Percentiles rank a stretch among this genome's conserved stretches.
Conservation (phyloP, 2,113 vertebrate genomes). For the Picathartes gymnocephalus region DNA sequence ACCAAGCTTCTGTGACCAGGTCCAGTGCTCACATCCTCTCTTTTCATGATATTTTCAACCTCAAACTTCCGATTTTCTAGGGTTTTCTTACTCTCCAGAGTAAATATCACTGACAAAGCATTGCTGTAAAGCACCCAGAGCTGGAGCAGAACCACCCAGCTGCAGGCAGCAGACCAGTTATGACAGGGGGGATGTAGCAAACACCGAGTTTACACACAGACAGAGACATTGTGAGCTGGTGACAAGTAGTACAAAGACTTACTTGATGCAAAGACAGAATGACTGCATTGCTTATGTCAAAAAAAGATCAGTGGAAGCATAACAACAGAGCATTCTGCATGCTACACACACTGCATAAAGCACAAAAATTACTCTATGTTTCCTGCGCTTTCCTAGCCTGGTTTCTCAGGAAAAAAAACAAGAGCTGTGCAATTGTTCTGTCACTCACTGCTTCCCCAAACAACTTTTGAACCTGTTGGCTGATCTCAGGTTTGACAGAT, state of each 20-base stretch:
- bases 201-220: background rate
- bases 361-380: constrained; percentile 10
- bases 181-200: background rate
- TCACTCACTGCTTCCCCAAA: constrained; percentile 45
- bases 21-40: background rate
- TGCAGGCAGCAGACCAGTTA: background rate
- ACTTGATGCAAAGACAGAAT: constrained; percentile 25
- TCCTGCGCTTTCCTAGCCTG: background rate
- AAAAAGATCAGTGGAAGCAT: constrained; percentile 24
- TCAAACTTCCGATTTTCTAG: background rate
- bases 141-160: background rate
- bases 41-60: background rate
- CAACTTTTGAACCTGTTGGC: constrained; percentile 57
- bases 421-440: constrained; percentile 31
- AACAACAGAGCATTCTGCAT: constrained; percentile 29
- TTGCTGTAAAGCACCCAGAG: background rate
- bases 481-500: constrained; percentile 49
- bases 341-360: background rate
- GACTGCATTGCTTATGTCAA: constrained; percentile 37
- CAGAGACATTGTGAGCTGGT: background rate
- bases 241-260: constrained; percentile 53
- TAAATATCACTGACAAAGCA: background rate
- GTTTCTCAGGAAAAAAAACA: background rate
- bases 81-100: background rate
- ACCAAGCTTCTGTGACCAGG: background rate